These are phyloP conservation scores for Rosalia funebris DNA, from an alignment of 2,888 invertebrate species.

Conservation along the genomic window DNA sequence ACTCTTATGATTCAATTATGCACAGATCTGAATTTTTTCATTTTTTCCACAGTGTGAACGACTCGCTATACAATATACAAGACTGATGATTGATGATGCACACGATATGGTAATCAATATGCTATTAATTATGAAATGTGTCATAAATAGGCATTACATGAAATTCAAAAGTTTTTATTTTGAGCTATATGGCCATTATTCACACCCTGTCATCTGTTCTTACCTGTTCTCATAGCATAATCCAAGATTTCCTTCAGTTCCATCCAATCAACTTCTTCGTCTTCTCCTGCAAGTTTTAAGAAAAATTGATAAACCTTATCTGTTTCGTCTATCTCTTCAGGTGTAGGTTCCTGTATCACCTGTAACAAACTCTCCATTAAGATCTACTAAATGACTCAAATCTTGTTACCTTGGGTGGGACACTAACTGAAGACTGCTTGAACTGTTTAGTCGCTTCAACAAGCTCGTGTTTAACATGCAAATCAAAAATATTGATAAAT, in stretches of 20 bases:
- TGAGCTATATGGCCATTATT: no score
- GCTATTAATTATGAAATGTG: no score
- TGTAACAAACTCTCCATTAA: constrained; percentile 20
- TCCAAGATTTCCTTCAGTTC: constrained; percentile 93
- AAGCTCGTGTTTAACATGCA: constrained; percentile 15
- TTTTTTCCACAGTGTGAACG: no score
- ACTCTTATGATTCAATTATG: no score
- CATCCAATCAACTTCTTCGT: constrained; percentile 93
- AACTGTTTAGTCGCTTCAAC: not conserved
- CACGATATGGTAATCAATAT: no score
- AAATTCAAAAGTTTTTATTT: no score
- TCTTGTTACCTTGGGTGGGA: constrained; percentile 20
- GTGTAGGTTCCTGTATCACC: constrained; percentile 37
- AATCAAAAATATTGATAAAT: constrained; percentile 15
- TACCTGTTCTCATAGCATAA: constrained; percentile 88
- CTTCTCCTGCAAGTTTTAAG: constrained; percentile 85
- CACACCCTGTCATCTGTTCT: no score
- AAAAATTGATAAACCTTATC: constrained; percentile 75
- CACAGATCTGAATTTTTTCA: no score
- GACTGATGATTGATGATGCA: no score
- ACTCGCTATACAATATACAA: no score
- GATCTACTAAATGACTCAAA: not conserved
- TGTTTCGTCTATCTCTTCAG: constrained; percentile 65
- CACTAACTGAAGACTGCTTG: not conserved
- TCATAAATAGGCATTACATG: no score